Conservation (phyloP, 37 sponge, comb jelly and placozoan genomes). For the Beroe ovata region DNA sequence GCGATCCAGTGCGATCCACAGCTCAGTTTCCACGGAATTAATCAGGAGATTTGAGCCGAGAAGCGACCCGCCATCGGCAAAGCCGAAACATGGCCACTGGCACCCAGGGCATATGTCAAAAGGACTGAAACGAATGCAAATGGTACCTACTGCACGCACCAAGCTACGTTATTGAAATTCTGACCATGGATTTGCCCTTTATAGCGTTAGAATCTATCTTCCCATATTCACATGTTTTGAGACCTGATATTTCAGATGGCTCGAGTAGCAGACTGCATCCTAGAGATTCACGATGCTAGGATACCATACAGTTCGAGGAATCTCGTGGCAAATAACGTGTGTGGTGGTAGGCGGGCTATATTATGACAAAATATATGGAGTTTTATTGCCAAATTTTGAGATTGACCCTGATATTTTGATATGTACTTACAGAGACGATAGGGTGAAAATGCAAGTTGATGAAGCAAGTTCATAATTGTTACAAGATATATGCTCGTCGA, state of each 20-base stretch:
- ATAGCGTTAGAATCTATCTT: too few species aligned
- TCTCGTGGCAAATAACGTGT: background rate
- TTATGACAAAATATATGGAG: too few species aligned
- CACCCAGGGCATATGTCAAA: constrained; percentile 44
- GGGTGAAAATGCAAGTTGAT: too few species aligned
- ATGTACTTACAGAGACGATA: too few species aligned
- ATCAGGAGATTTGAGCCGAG: background rate
- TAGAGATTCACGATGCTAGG: constrained; percentile 52
- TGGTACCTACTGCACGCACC: constrained; percentile 1
- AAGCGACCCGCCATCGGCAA: background rate
- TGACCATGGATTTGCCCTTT: too few species aligned
- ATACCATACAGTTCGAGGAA: constrained; percentile 45
- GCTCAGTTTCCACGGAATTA: background rate
- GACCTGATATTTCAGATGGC: constrained; percentile 10
- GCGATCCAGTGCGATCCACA: background rate
- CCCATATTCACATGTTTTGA: too few species aligned
- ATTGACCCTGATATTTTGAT: too few species aligned
- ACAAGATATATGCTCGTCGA: too few species aligned
- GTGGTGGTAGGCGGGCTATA: too few species aligned
- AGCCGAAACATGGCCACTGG: background rate
- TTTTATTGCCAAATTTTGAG: too few species aligned
- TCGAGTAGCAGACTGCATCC: constrained; percentile 16
- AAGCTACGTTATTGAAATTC: too few species aligned
- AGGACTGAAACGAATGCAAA: constrained; percentile 54
- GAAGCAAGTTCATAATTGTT: too few species aligned